Evolutionary conservation across 2,113 vertebrate genomes (phyloP), one percentile per base, ranked within the genome.

Genomic region (Corvus cornix): DNA sequence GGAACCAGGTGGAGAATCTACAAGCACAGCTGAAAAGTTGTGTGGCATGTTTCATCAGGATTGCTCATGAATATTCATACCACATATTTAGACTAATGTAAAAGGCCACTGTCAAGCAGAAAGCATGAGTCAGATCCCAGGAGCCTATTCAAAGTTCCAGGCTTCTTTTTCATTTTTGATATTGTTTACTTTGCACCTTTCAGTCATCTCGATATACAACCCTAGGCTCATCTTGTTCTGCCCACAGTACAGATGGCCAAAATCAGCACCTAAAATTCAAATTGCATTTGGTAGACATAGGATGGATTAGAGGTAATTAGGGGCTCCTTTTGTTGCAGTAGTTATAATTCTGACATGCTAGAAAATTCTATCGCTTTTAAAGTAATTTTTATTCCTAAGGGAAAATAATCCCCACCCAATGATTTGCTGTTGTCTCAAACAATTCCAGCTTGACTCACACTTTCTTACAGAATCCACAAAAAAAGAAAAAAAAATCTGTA

Each of bases 21-120:
- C 48, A 93, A 95, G 70, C 84, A 87, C 75, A 96, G 93, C 70
- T 96, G 91, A 96, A 95, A 94, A 93, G 70, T 67, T 73, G 21
- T 86, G 39, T 86, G 39, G 51, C 37, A 86, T 67, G 52, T 94
- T 86, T 96, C 64, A 92, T 77, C 79, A 68, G 60, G 76, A 88
- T 66, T 78, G 39, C n/a, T 92, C 55, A 92, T 94, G 79, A 92
- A 93, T 96, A 96, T 90, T 97, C 87, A 97, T 89, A 22, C 52
- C 35, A 89, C 66, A 92, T 72, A 95, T 79, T 75, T 73, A 90
- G 76, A 89, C 60, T 82, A 90, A 88, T 17, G 7, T 94, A 91
- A 96, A 97, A 94, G 83, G 73, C 51, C 84, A 91, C 84, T 73
- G 74, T 93, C 88, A 97, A 92, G 77, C 44, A 97, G 74, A 96